Conservation (phyloP, 2,797 vertebrate genomes). For the Erethizon dorsatum region DNA sequence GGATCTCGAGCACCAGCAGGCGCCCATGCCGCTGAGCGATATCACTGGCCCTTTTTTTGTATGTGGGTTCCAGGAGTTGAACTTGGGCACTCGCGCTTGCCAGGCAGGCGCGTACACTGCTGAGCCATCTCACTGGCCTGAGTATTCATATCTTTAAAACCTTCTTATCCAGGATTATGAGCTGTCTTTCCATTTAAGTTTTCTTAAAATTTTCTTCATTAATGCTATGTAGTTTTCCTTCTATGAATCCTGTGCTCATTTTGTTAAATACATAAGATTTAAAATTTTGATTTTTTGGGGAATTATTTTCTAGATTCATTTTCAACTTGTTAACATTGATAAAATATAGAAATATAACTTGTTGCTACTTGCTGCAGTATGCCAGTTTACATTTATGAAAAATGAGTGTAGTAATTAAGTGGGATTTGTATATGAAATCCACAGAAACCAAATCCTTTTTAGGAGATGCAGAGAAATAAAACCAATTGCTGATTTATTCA, state of each 20-base stretch:
- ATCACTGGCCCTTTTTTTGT: too few species aligned
- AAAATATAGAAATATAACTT: neutral
- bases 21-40: too few species aligned
- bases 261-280: neutral
- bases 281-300: neutral
- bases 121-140: too few species aligned
- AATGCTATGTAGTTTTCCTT: neutral
- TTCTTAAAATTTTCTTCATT: neutral
- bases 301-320: neutral
- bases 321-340: neutral
- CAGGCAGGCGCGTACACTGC: too few species aligned
- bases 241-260: neutral
- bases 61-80: too few species aligned
- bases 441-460: neutral
- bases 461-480: neutral
- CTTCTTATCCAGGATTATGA: neutral
- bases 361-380: neutral
- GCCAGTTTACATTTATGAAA: neutral
- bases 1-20: too few species aligned
- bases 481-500: neutral
- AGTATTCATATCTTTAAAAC: neutral
- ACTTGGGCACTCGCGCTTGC: too few species aligned
- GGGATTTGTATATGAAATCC: neutral
- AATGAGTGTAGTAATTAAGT: neutral
- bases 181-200: neutral